Evolutionary conservation across 1,140 invertebrate genomes (phyloP).

Genomic region (Atta cephalotes): DNA sequence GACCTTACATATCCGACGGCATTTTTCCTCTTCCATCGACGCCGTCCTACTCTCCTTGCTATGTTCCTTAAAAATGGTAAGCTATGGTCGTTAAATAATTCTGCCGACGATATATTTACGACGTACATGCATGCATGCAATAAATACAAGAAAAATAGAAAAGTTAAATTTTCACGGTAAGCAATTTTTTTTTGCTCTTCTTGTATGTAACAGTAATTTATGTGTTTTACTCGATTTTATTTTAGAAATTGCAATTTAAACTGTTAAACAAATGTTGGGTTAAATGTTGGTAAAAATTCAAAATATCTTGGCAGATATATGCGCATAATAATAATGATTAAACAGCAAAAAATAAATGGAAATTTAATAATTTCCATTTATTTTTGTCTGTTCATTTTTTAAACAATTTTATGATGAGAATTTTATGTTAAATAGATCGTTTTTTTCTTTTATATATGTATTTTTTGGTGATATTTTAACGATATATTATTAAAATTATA

Average conservation of each 20-base stretch:
- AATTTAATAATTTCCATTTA: too few species aligned
- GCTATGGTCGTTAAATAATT: slow-evolving; percentile 32
- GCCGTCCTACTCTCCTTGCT: background rate
- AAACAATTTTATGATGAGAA: background rate
- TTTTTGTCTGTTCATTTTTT: background rate
- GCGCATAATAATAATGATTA: background rate
- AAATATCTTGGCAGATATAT: background rate
- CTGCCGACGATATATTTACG: background rate
- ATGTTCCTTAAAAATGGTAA: background rate
- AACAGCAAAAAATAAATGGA: background rate
- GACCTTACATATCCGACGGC: slow-evolving; percentile 64
- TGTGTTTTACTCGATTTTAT: background rate
- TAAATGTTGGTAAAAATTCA: background rate
- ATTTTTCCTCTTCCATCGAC: slow-evolving; percentile 62
- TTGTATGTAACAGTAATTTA: background rate
- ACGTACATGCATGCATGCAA: background rate
- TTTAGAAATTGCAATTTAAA: background rate
- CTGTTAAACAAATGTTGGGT: background rate
- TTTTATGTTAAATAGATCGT: background rate
- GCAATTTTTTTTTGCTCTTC: background rate
- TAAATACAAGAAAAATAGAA: slow-evolving; percentile 53
- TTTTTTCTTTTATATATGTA: background rate
- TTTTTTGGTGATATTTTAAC: slow-evolving; percentile 10
- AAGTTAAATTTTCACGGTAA: background rate
- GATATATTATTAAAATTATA: background rate